Base-by-base conservation (phyloP, 2,113 vertebrate genomes). In the Cavia porcellus region DNA sequence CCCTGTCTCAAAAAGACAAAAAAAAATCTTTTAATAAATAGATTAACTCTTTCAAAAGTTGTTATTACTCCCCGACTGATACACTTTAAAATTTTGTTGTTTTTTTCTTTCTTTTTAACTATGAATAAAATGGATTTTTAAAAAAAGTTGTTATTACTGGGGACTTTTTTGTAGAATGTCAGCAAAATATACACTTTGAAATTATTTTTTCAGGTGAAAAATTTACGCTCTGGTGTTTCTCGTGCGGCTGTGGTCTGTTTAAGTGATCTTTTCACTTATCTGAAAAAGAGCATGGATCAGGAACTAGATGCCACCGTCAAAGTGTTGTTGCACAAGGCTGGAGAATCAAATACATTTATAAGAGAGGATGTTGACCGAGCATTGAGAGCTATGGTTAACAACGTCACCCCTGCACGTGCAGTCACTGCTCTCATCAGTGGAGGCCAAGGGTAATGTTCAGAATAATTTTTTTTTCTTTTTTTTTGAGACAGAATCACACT, bases 171-270 rank as follows among this genome's bases (percentile, higher is more conserved):
- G 89, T 68, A 92, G 64, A 92, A 64, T 94, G 38, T 96, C 30
- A 92, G 20, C 90, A 92, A 95, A 94, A 89, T 86, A 28, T 50
- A 85, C 79, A 72, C 81, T 97, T 97, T 93, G 83, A 52, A 95
- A 83, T 84, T n/a, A 92, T 81, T 97, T 96, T 77, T 96, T 55
- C 50, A 99, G 99, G 99, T 99, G 89, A 99, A 99, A 98, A 99
- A 99, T 98, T 98, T 99, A 97, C 99, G 99, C 47, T 99, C 99
- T 81, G 98, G 99, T n/a, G 99, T 99, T 97, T 99, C 99, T 64
- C 99, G 99, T 94, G 99, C 99, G 95, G 99, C 99, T 12, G 99
- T 99, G 89, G 98, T 99, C 86, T 99, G 99, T 80, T 98, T 99
- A 98, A 99, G 99, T 68, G 99, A 99, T 97, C 98, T 99, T 98